A percentile compares a stretch with the other conserved stretches of the same genome.
Evolutionary conservation across 2,888 invertebrate genomes (phyloP).

Genomic region (Drosophila sordidula): DNA sequence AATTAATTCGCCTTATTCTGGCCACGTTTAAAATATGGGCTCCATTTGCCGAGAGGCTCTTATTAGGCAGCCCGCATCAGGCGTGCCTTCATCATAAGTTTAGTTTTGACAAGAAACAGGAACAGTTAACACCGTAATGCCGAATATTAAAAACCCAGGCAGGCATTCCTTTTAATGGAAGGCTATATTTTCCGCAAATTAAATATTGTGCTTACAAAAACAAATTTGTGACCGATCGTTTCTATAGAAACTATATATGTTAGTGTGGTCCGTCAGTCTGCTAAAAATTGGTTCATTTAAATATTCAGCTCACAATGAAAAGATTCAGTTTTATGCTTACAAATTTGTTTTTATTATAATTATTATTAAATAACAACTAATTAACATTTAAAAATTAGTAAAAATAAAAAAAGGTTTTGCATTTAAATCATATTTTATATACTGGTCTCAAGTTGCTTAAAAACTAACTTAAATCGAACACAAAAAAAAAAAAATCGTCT

Average conservation of each 20-base stretch:
- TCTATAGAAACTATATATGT: no score
- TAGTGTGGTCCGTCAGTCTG: no score
- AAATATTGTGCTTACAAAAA: no score
- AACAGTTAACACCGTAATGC: background rate
- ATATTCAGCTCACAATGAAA: background rate
- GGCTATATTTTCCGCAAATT: no score
- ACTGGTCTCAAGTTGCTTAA: slow-evolving; percentile 46
- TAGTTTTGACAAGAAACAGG: background rate
- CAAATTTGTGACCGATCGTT: no score
- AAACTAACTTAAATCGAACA: background rate
- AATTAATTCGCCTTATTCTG: slow-evolving; percentile 8
- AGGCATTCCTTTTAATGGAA: no score
- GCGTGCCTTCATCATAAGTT: slow-evolving; percentile 17
- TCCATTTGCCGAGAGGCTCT: background rate
- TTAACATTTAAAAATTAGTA: slow-evolving; percentile 48
- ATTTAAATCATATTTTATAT: slow-evolving; percentile 9
- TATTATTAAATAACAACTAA: slow-evolving; percentile 54
- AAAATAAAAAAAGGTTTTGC: slow-evolving; percentile 32
- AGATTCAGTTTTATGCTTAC: slow-evolving; percentile 17
- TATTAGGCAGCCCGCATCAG: slow-evolving; percentile 40
- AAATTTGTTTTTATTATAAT: slow-evolving; percentile 31
- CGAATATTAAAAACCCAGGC: no score
- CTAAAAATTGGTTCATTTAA: no score
- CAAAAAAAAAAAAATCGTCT: slow-evolving; percentile 44
- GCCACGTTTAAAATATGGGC: no score